Percentiles rank a stretch among this genome's conserved stretches.
phyloP scores from a whole-genome alignment of 2,888 invertebrate genomes.

The Parnassius orleans region DNA sequence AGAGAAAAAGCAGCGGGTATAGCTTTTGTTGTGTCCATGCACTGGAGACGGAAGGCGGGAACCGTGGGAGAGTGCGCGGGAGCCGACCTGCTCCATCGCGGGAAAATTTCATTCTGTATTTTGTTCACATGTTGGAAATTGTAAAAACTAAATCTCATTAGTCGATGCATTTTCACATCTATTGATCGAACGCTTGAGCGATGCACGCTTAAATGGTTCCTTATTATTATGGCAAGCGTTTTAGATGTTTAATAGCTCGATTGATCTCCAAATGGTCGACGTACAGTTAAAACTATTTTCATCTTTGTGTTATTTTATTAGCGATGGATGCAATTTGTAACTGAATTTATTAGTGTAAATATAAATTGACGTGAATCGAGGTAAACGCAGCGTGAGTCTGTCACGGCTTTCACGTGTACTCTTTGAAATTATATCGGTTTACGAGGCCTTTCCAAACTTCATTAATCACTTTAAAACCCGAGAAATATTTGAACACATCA shows the following conservation, averaged over 20 bases:
- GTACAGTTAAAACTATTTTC: background rate
- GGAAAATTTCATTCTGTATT: conserved; percentile 57
- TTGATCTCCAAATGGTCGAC: background rate
- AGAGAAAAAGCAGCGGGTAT: conserved; percentile 63
- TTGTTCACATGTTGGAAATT: conserved; percentile 38
- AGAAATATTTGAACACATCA: conserved; percentile 10
- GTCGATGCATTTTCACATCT: conserved; percentile 26
- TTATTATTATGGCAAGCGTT: background rate
- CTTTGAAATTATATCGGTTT: conserved; percentile 55
- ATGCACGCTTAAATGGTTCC: conserved; percentile 2
- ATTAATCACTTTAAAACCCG: conserved; percentile 34
- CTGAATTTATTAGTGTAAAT: conserved; percentile 47
- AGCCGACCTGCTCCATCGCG: conserved; percentile 57
- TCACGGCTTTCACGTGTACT: conserved; percentile 36
- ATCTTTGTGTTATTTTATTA: conserved; percentile 40
- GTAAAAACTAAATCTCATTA: conserved; percentile 29
- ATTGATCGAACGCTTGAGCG: conserved; percentile 13
- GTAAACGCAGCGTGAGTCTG: conserved; percentile 36
- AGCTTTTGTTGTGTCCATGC: conserved; percentile 65
- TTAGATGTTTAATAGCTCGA: background rate
- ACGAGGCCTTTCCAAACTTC: conserved; percentile 45
- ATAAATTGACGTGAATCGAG: conserved; percentile 41
- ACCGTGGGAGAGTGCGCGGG: conserved; percentile 65
- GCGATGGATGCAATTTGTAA: conserved; percentile 42
- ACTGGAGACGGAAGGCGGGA: conserved; percentile 63